Base-by-base conservation (phyloP, 2,888 invertebrate genomes). In the Trachelus iudaicus region DNA sequence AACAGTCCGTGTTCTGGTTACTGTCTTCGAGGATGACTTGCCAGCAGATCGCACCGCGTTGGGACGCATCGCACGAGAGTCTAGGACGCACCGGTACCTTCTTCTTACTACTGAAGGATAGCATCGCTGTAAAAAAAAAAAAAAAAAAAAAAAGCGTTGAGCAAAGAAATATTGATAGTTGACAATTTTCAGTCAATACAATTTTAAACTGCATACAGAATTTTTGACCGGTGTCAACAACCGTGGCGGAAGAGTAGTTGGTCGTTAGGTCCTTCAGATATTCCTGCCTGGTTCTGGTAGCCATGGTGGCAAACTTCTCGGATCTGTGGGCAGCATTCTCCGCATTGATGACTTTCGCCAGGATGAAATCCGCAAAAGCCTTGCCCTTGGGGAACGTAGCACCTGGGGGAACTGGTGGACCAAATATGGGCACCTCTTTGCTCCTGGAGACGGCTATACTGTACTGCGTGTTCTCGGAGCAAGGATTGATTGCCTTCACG, bases 271-370 rank as follows among this genome's bases (percentile, higher is more conserved):
- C 99, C 92, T 98, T 98, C 86, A 99, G 94, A 92, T 98, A 98
- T 92, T 98, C 98, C 90, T 98, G 97, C 83, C 98, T 93, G 71
- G 99, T 99, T 86, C 99, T 94, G 13, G 97, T 97, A 15, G 98
- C 98, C 98, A 99, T 98, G 75, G 98, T 97, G 77, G 97, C 97
- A 92, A 99, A 99, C 92, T 99, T 99, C 88, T 98, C 98, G 73
- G 98, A 98, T 86, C 97, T 88, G 90, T 98, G 98, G 15, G 98
- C 98, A 15, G 98, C 98, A 92, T 98, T 98, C 91, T 99, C 98
- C 34, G 98, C 98, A 92, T 99, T 99, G 83, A 99, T 97, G 69
- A 98, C 96, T 95, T 99, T 99, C 78, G 98, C 97, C 87, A 98
- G 93, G 75, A 99, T 94, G 91, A 98, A 97, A 90, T 99, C 98